A percentile compares a stretch with the other conserved stretches of the same genome.
phyloP scores from a whole-genome alignment of 2,797 vertebrate species.

The Eulemur albifrons region DNA sequence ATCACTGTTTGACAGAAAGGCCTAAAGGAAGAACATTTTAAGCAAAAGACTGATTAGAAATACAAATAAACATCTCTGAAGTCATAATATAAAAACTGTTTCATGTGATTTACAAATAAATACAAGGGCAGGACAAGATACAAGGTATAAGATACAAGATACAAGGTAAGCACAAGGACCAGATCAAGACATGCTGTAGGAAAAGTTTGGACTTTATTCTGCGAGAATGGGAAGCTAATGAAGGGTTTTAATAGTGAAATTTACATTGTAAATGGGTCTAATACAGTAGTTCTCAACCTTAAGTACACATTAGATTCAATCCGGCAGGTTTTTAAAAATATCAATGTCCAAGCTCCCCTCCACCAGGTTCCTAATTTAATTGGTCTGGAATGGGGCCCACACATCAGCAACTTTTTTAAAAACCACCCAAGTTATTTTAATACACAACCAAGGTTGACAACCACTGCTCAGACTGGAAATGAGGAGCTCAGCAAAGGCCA shows the following conservation, averaged over 20 bases:
- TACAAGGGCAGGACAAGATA: background rate
- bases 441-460: background rate
- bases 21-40: background rate
- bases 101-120: constrained; percentile 4
- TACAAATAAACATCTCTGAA: background rate
- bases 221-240: background rate
- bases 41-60: background rate
- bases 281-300: background rate
- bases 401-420: background rate
- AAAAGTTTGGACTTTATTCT: background rate
- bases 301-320: background rate
- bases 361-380: background rate
- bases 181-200: background rate
- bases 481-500: background rate
- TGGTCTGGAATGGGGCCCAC: background rate
- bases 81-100: background rate
- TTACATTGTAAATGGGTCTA: background rate
- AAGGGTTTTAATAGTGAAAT: background rate
- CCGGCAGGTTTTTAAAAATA: background rate
- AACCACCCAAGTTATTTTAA: background rate
- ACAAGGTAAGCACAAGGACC: background rate
- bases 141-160: background rate
- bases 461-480: background rate
- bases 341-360: background rate
- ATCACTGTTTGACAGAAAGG: background rate